These are phyloP conservation scores for Steinernema carpocapsae DNA, from an alignment of 2,888 invertebrate genomes.

Conservation along the genomic window DNA sequence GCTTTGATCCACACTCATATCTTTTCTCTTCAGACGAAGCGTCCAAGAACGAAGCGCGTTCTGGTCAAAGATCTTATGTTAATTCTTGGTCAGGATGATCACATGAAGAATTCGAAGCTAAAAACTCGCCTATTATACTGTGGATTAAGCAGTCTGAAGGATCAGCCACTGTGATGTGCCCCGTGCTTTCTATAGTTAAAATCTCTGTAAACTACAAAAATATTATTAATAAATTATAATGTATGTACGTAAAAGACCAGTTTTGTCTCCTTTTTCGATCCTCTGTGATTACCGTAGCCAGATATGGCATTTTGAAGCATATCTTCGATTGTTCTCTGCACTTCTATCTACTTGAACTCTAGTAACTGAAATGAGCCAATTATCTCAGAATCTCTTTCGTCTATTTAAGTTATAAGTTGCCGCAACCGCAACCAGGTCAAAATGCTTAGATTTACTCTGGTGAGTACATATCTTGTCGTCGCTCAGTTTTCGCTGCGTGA, in stretches of 20 bases:
- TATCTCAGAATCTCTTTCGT: no score
- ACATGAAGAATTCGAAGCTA: conserved; percentile 17
- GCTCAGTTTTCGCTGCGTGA: no score
- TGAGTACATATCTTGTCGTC: no score
- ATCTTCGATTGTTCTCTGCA: no score
- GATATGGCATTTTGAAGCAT: no score
- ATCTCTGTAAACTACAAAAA: conserved; percentile 11
- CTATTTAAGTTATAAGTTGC: no score
- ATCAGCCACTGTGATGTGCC: conserved; percentile 21
- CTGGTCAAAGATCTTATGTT: conserved; percentile 12
- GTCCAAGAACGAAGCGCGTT: conserved; percentile 90
- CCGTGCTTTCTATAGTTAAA: conserved; percentile 27
- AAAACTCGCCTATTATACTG: not conserved
- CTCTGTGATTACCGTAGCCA: no score
- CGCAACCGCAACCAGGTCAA: no score
- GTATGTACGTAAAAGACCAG: not conserved
- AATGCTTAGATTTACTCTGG: no score
- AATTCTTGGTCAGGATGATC: conserved; percentile 3
- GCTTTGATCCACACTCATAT: not conserved
- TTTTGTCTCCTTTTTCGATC: no score
- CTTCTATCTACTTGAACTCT: no score
- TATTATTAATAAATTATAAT: conserved; percentile 1
- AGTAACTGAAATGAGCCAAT: no score
- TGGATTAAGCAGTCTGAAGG: conserved; percentile 22
- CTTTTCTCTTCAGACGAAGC: conserved; percentile 72